Evolutionary conservation across 2,113 vertebrate species (phyloP), one percentile per base, ranked within the genome.

Genomic region (Nycticryphes semicollaris): DNA sequence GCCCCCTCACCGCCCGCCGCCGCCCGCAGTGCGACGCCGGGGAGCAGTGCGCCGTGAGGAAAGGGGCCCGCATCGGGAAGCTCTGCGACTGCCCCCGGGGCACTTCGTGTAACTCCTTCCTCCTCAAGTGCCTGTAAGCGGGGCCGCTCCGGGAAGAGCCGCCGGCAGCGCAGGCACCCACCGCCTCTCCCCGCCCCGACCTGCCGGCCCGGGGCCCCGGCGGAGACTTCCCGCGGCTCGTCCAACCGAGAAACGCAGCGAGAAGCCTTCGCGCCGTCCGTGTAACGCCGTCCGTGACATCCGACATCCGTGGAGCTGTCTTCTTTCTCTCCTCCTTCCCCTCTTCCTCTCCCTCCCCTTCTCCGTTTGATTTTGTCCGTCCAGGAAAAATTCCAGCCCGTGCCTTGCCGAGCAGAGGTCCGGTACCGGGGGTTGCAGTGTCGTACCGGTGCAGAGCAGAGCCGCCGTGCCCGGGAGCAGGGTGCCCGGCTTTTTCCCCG

Each of bases 61-160:
- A 98, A 93, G 98, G 98, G 53, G 97, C 98, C 18, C 95, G 98
- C 77, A 98, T 98, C 33, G 98, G 98, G 48, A 98, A 98, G 86
- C 98, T 98, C 75, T 98, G 98, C 53, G 98, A 98, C 97, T 98
- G 98, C 91, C 98, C 98, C 22, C 95, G 98, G 93, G 97, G 98
- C 33, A 98, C 98, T 35, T 98, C 98, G 77, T 98, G 98, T 95
- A 98, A 98, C 64, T 98, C 98, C 27, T 98, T 98, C 94, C 98
- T 98, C 41, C 94, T 98, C 93, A 98, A 98, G 96, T 98, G 98
- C 96, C 98, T 98, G 89, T 98, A 96, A 98, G 92, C 59, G 27
- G 57, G 19, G 35, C 11, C 28, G 25, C 8, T 20, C 45, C 75
- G 30, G 11, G 75, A 60, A 35, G 7, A 35, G 70, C 66, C 50